These are phyloP conservation scores for Drosophila anomalata DNA, from an alignment of 2,888 invertebrate genomes.

Conservation along the genomic window DNA sequence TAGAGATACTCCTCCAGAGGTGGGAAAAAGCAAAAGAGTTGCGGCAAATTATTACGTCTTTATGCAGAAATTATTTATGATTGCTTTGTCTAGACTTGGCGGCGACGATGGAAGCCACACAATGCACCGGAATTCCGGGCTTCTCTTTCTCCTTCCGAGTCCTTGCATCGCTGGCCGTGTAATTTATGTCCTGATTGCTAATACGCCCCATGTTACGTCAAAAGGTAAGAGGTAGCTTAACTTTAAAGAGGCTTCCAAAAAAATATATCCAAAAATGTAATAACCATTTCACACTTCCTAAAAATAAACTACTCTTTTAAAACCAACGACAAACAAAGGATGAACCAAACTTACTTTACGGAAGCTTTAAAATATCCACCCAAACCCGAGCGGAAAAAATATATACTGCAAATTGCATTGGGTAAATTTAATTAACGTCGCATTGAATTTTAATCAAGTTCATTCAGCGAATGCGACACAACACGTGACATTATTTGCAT, in stretches of 20 bases:
- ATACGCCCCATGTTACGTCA: constrained; percentile 64
- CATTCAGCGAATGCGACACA: constrained; percentile 67
- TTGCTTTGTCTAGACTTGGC: constrained; percentile 74
- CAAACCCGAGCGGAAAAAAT: background rate
- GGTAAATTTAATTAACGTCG: constrained; percentile 75
- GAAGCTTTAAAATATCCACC: constrained; percentile 16
- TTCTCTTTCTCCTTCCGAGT: constrained; percentile 37
- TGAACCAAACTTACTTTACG: constrained; percentile 6
- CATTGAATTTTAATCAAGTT: constrained; percentile 78
- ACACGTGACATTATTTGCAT: constrained; percentile 78
- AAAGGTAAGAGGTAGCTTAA: constrained; percentile 23
- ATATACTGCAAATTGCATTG: constrained; percentile 66
- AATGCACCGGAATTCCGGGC: constrained; percentile 75
- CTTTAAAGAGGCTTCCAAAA: too few relatives aligned
- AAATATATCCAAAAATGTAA: background rate
- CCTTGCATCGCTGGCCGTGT: constrained; percentile 50
- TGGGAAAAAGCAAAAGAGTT: constrained; percentile 20
- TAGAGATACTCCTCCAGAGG: constrained; percentile 3
- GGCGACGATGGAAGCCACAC: constrained; percentile 51
- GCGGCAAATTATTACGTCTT: constrained; percentile 72
- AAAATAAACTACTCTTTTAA: background rate
- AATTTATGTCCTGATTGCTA: constrained; percentile 68
- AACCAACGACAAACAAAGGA: background rate
- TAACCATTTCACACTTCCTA: background rate
- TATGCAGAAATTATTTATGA: constrained; percentile 77